Evolutionary conservation across 1,140 invertebrate species (phyloP).

Genomic region (Apocrypta bakeri): DNA sequence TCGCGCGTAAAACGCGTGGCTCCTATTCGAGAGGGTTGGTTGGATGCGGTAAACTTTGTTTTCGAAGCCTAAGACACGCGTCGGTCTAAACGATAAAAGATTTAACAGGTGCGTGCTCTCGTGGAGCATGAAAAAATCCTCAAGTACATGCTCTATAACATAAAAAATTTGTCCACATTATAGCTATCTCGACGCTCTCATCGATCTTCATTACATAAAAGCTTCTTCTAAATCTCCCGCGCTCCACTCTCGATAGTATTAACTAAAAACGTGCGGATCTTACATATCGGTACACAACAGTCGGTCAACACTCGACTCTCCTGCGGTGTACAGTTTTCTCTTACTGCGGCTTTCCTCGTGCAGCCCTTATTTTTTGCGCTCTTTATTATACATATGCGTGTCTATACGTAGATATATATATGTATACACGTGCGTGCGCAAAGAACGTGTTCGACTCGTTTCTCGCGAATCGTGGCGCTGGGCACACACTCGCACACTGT

Average conservation of each 20-base stretch:
- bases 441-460: not conserved
- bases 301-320: constrained; percentile 1
- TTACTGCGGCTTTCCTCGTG: constrained; percentile 1
- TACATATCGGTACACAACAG: not conserved
- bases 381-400: not conserved
- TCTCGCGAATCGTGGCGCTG: not conserved
- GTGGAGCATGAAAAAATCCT: too few relatives aligned
- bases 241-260: too few relatives aligned
- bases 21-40: too few relatives aligned
- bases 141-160: too few relatives aligned
- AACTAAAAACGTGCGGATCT: too few relatives aligned
- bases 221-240: not conserved
- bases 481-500: not conserved
- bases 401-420: not conserved
- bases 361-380: constrained; percentile 4
- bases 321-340: constrained; percentile 16
- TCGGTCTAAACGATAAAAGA: not conserved
- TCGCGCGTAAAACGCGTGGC: constrained; percentile 4
- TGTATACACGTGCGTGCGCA: not conserved
- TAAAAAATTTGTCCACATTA: too few relatives aligned
- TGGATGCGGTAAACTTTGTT: too few relatives aligned
- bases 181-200: too few relatives aligned
- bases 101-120: not conserved
- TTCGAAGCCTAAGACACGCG: too few relatives aligned
- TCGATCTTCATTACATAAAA: not conserved